A percentile compares a stretch with the other conserved stretches of the same genome.
These are phyloP conservation scores for Terrapene triunguis DNA, from an alignment of 2,113 vertebrate genomes.

Conservation along the genomic window DNA sequence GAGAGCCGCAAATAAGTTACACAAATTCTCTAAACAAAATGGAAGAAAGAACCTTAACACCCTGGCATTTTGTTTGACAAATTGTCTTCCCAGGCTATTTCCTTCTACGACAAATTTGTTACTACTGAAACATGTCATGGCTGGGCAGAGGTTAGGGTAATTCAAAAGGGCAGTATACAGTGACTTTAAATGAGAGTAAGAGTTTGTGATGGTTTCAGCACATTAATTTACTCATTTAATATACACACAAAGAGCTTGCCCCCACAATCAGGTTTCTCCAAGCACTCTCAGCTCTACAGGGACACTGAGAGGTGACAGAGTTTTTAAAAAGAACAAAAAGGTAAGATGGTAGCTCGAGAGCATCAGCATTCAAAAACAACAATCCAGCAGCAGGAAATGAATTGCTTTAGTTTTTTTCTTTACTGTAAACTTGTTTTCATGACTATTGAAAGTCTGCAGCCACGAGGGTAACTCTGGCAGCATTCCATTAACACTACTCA, in stretches of 20 bases:
- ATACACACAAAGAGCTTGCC: neutral
- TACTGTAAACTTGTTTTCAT: neutral
- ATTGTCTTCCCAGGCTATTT: slow-evolving; percentile 34
- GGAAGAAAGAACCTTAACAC: neutral
- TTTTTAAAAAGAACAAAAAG: neutral
- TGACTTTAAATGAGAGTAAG: neutral
- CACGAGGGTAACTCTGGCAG: accelerated
- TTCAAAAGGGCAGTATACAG: slow-evolving; percentile 39
- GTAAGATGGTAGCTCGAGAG: too few relatives aligned
- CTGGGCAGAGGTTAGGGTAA: slow-evolving; percentile 7
- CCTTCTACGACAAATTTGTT: slow-evolving; percentile 42
- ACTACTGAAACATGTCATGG: neutral
- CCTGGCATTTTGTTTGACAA: neutral
- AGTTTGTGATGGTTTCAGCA: neutral
- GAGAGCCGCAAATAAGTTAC: slow-evolving; percentile 11
- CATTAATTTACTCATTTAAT: neutral
- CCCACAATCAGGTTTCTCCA: neutral
- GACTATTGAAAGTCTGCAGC: neutral
- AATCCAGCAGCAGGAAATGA: neutral
- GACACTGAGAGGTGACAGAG: neutral
- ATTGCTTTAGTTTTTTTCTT: neutral
- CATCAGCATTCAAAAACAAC: neutral
- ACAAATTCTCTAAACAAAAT: slow-evolving; percentile 16
- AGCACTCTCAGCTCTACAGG: neutral
- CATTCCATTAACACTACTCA: slow-evolving; percentile 76